Evolutionary conservation across 2,888 invertebrate species (phyloP).

Genomic region (Fabriciana adippe): DNA sequence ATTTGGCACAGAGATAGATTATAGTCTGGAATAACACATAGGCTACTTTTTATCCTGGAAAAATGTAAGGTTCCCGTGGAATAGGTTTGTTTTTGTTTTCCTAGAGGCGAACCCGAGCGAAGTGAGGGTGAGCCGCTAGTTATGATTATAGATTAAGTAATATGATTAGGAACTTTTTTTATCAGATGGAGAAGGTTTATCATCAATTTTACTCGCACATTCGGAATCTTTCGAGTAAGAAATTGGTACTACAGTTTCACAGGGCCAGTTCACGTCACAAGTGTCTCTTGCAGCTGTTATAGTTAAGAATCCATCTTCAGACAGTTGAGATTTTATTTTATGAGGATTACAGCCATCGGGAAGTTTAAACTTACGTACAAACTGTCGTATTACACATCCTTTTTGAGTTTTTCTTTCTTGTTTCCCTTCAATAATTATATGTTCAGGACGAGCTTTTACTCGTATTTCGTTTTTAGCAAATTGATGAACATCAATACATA

Average conservation of each 20-base stretch:
- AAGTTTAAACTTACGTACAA: conserved; percentile 63
- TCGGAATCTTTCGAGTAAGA: conserved; percentile 35
- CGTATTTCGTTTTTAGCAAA: conserved; percentile 63
- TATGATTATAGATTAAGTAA: neutral
- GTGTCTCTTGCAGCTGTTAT: conserved; percentile 57
- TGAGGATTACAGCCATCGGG: conserved; percentile 61
- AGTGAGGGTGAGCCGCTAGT: no score
- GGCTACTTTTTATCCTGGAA: no score
- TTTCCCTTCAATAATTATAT: conserved; percentile 67
- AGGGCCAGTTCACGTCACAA: conserved; percentile 50
- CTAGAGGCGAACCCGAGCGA: no score
- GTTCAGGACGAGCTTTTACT: conserved; percentile 64
- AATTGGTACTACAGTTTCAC: conserved; percentile 54
- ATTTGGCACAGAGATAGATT: no score
- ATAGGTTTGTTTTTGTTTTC: no score
- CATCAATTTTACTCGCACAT: conserved; percentile 23
- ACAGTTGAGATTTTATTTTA: conserved; percentile 53
- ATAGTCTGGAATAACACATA: no score
- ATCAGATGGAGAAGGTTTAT: conserved; percentile 20
- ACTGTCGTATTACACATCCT: conserved; percentile 58
- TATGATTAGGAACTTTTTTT: conserved; percentile 12
- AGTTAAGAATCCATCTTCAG: conserved; percentile 60
- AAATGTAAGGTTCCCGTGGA: no score
- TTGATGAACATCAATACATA: conserved; percentile 60
- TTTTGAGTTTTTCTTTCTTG: conserved; percentile 60